These are phyloP conservation scores for Argyresthia goedartella DNA, from an alignment of 2,888 invertebrate species.

Conservation along the genomic window DNA sequence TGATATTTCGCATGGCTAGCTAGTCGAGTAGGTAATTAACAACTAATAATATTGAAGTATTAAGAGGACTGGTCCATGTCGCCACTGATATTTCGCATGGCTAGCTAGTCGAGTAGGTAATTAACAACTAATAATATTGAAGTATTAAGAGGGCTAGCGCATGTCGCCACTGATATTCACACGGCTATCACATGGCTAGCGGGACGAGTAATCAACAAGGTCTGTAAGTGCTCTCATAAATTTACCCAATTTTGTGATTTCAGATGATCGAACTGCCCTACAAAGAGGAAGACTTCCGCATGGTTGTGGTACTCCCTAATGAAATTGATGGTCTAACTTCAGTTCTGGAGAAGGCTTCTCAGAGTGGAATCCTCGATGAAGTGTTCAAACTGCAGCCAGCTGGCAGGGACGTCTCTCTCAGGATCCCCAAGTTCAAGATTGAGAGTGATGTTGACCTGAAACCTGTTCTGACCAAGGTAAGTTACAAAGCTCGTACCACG, in stretches of 20 bases:
- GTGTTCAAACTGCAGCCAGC: constrained; percentile 24
- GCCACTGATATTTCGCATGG: no score
- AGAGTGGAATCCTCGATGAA: constrained; percentile 27
- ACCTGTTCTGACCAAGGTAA: constrained; percentile 30
- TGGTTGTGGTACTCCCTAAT: constrained; percentile 35
- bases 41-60: no score
- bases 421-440: constrained; percentile 38
- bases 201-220: no score
- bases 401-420: constrained; percentile 19
- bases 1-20: no score
- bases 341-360: constrained; percentile 28
- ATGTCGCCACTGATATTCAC: no score
- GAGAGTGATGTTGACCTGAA: constrained; percentile 29
- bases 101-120: no score
- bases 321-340: constrained; percentile 29
- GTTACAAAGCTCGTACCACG: background rate
- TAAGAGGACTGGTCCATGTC: no score
- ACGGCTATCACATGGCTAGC: no score
- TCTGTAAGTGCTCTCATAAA: no score
- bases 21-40: no score
- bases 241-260: background rate
- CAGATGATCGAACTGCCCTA: constrained; percentile 41
- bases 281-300: constrained; percentile 35
- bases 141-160: no score
- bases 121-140: no score